Conservation (phyloP, 64 coral and sea anemone species). For the Platygyra sinensis region DNA sequence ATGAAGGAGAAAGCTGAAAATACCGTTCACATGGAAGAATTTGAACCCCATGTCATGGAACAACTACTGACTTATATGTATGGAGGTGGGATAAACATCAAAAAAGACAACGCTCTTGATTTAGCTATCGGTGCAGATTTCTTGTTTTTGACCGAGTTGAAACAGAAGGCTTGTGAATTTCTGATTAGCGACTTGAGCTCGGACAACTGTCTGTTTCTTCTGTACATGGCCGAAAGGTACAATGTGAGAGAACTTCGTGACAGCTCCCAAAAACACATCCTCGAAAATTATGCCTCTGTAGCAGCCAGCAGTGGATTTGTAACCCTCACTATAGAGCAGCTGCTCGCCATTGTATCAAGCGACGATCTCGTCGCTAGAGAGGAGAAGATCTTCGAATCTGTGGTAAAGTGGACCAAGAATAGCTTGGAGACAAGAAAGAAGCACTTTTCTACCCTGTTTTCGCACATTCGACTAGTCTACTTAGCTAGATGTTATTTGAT, state of each 20-base stretch:
- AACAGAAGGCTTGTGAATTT: constrained; percentile 70
- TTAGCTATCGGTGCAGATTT: constrained; percentile 73
- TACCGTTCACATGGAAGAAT: constrained; percentile 69
- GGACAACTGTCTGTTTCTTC: constrained; percentile 75
- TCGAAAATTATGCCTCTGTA: constrained; percentile 72
- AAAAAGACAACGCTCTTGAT: constrained; percentile 64
- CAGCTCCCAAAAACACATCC: constrained; percentile 70
- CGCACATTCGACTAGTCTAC: constrained; percentile 69
- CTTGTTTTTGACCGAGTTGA: constrained; percentile 72
- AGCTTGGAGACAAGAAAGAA: constrained; percentile 53
- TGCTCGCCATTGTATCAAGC: constrained; percentile 71
- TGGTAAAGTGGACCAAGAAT: constrained; percentile 71
- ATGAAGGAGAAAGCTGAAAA: constrained; percentile 87
- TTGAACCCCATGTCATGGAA: constrained; percentile 63
- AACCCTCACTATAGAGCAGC: constrained; percentile 45
- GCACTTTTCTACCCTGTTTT: constrained; percentile 71
- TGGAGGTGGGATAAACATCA: constrained; percentile 58
- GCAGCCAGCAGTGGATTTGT: constrained; percentile 55
- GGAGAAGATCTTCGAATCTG: constrained; percentile 78
- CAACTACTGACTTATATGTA: constrained; percentile 80
- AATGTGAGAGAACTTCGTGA: constrained; percentile 65
- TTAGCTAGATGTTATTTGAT: constrained; percentile 77
- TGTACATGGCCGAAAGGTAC: constrained; percentile 82
- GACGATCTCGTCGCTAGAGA: constrained; percentile 86
- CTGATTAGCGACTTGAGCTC: constrained; percentile 71